Base-by-base conservation (phyloP, 2,113 vertebrate genomes). In the Patagioenas fasciata region DNA sequence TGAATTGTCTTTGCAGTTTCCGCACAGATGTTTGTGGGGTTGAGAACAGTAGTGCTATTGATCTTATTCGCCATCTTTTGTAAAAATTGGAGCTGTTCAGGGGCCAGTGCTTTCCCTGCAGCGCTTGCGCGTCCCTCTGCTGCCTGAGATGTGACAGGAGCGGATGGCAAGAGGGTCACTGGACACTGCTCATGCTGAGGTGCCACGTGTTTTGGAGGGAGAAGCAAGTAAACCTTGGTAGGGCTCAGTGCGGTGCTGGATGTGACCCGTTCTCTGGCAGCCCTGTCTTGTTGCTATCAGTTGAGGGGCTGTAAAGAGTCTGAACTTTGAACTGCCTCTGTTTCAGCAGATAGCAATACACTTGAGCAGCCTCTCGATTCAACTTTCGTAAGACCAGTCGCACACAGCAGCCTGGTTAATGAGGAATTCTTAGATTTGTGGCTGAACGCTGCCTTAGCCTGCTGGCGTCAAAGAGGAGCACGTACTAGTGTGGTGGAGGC, bases 21-120 rank as follows among this genome's bases (percentile, higher is more conserved):
- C 0, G 0, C 29, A 69, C 25, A 5, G 47, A 15, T 53, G 28
- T 57, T 31, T 64, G 34, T 60, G 32, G 53, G 28, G 15, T 5
- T 5, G 56, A 48, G 53, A 58, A 80, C 61, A 85, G 11, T n/a
- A 8, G 25, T 17, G 34, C 64, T 56, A 21, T 73, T 95, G 80
- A n/a, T 23, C 1, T 0, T 6, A 20, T 3, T 64, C 12, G 0
- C 5, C 3, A 7, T 5, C 20, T 54, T 67, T 36, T 75, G 44
- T 72, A 13, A 62, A 58, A 28, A 15, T 31, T 7, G 44, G 24
- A 56, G 40, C 21, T 69, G 2, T 17, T 58, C 18, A 3, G 48
- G 48, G 47, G 6, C n/a, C 61, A 36, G 32, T 0, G 0, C 20
- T 86, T 48, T 42, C 34, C 72, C 3, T 34, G 19, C 36, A 23